Evolutionary conservation across 23 tunicate genomes (phyloP).

Genomic region (Botrylloides violaceus): DNA sequence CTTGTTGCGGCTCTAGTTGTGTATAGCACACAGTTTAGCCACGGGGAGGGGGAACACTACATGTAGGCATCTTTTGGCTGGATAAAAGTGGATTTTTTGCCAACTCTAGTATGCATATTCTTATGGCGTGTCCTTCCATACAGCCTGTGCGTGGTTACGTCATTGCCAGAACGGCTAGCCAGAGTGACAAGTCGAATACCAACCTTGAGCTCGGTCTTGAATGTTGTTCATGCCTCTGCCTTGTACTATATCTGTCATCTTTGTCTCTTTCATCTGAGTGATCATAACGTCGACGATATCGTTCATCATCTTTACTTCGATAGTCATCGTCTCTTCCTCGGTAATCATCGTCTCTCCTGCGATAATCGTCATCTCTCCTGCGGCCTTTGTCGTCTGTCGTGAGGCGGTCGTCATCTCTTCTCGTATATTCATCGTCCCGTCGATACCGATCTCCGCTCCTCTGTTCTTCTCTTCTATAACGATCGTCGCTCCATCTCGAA

Average conservation of each 20-base stretch:
- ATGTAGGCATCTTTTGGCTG: too few species aligned
- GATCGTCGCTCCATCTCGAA: conserved; percentile 8
- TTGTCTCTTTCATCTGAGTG: too few species aligned
- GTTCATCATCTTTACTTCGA: background rate
- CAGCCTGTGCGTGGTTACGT: too few species aligned
- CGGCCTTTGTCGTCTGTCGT: background rate
- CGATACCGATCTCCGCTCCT: background rate
- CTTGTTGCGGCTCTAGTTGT: too few species aligned
- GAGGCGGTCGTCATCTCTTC: background rate
- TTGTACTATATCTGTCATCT: background rate
- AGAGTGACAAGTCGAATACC: background rate
- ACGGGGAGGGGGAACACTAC: too few species aligned
- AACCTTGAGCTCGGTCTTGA: background rate
- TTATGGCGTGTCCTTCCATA: too few species aligned
- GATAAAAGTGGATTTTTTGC: too few species aligned
- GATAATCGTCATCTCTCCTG: background rate
- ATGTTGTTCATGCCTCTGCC: background rate
- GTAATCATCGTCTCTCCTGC: background rate
- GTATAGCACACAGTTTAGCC: too few species aligned
- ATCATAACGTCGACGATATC: too few species aligned
- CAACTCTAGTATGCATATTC: too few species aligned
- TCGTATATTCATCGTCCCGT: background rate
- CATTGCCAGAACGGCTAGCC: too few species aligned
- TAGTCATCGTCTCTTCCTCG: background rate
- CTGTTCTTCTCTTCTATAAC: background rate